Evolutionary conservation across 2,888 invertebrate genomes (phyloP).

Genomic region (Hydrotaea cyrtoneurina): DNA sequence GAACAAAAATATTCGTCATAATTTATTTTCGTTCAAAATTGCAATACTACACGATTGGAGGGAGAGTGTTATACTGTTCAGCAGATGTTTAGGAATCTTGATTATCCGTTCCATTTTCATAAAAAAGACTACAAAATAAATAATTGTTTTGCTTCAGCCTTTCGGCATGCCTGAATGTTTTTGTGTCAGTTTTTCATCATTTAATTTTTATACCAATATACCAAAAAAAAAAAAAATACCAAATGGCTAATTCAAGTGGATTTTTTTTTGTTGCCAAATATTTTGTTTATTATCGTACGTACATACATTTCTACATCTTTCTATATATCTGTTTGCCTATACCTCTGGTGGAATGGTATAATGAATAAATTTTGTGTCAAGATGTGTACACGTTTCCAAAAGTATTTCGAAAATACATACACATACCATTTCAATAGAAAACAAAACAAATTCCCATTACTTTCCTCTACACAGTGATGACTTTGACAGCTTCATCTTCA

Average conservation of each 20-base stretch:
- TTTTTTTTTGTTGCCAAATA: neutral
- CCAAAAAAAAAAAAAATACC: neutral
- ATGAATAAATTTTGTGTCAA: constrained; percentile 1
- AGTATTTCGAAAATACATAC: neutral
- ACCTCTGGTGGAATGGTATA: neutral
- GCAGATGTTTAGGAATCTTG: too few species aligned
- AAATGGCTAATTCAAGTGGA: neutral
- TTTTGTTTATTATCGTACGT: neutral
- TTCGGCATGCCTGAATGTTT: too few species aligned
- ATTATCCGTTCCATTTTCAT: neutral
- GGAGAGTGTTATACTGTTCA: too few species aligned
- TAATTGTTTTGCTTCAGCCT: too few species aligned
- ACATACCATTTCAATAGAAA: neutral
- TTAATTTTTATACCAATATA: neutral
- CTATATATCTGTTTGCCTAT: neutral
- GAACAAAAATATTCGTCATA: neutral
- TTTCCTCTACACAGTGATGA: neutral
- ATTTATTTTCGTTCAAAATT: neutral
- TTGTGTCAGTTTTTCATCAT: too few species aligned
- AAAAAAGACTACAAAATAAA: too few species aligned
- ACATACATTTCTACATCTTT: neutral
- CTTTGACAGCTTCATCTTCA: neutral
- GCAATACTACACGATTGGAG: too few species aligned
- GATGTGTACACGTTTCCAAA: constrained; percentile 14
- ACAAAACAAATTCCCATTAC: neutral